Conservation (phyloP, 2,113 vertebrate genomes). For the Hypocryptadius cinnamomeus region DNA sequence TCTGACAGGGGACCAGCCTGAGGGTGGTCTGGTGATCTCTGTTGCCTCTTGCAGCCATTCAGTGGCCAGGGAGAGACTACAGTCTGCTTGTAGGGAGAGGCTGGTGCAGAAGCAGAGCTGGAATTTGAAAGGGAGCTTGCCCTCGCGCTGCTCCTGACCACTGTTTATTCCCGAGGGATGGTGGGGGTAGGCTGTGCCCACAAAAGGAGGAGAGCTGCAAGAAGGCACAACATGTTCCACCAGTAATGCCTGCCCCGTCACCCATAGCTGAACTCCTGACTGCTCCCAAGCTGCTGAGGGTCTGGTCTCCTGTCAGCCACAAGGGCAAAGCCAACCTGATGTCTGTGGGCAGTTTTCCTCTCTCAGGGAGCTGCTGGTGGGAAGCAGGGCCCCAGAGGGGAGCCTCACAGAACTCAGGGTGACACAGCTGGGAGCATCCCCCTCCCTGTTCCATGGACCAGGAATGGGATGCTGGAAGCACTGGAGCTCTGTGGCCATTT, state of each 20-base stretch:
- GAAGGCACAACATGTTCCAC: neutral
- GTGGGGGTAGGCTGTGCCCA: neutral
- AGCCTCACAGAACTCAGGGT: neutral
- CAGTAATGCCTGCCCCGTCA: rapidly evolving
- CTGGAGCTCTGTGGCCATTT: neutral
- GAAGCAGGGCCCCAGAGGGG: neutral
- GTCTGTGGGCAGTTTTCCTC: neutral
- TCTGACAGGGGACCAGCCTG: neutral
- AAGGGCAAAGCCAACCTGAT: neutral
- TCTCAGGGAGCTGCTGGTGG: neutral
- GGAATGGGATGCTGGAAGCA: neutral
- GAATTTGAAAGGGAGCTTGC: neutral
- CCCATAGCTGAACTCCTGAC: rapidly evolving
- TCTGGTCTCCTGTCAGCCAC: neutral
- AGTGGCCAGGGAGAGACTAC: neutral
- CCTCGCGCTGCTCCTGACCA: neutral
- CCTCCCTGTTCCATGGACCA: neutral
- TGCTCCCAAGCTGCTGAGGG: neutral
- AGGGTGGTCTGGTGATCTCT: neutral
- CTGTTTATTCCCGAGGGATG: neutral
- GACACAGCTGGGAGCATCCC: rapidly evolving
- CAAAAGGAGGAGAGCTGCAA: neutral
- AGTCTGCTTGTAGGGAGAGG: neutral
- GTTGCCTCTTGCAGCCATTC: neutral
- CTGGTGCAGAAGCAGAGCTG: neutral